phyloP scores from a whole-genome alignment of 1,140 invertebrate genomes.

The Camponotus pennsylvanicus region DNA sequence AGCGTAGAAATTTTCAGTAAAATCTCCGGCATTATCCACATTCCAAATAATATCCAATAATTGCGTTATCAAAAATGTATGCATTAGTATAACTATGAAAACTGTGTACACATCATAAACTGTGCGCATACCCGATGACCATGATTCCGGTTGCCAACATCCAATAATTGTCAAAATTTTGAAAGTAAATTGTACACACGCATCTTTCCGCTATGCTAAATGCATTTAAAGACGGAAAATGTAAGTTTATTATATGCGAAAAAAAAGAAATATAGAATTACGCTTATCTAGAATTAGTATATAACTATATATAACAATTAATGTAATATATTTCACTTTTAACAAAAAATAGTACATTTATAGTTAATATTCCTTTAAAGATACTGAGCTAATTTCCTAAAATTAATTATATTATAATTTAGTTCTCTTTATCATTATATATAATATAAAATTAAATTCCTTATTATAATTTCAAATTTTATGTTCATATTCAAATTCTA shows the following conservation, averaged over 20 bases:
- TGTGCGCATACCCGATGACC: slow-evolving; percentile 1
- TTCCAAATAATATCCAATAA: slow-evolving; percentile 61
- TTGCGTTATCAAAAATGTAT: slow-evolving; percentile 60
- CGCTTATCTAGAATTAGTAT: too few species aligned
- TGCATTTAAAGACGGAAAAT: neutral
- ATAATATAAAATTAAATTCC: too few species aligned
- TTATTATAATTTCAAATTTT: too few species aligned
- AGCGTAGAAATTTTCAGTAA: slow-evolving; percentile 65
- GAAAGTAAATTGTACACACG: slow-evolving; percentile 56
- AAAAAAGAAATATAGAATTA: neutral
- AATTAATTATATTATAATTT: too few species aligned
- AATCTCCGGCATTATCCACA: slow-evolving; percentile 46
- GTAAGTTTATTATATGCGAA: neutral
- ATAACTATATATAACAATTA: too few species aligned
- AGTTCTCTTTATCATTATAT: too few species aligned
- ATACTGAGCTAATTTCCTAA: too few species aligned
- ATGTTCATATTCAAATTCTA: neutral
- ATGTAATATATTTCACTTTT: too few species aligned
- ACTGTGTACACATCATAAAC: slow-evolving; percentile 26
- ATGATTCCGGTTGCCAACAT: slow-evolving; percentile 61
- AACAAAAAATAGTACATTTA: too few species aligned
- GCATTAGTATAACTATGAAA: slow-evolving; percentile 40
- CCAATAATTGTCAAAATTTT: slow-evolving; percentile 57
- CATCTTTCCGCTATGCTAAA: slow-evolving; percentile 31
- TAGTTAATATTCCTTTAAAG: too few species aligned